phyloP scores from a whole-genome alignment of 2,888 invertebrate genomes.

The Empis stercorea region DNA sequence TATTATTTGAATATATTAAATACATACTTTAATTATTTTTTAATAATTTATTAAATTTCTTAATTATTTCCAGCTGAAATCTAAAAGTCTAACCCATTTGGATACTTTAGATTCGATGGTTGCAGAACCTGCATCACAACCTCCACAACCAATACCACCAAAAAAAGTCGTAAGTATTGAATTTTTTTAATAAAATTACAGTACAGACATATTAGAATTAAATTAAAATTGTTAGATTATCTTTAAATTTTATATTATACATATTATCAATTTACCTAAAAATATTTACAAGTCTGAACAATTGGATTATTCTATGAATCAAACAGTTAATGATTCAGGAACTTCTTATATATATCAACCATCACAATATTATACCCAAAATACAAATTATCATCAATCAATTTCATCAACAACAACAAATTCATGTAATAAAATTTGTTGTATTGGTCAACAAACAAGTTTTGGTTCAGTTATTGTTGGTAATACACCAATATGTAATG shows the following conservation, averaged over 20 bases:
- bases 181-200: no score
- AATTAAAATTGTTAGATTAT: no score
- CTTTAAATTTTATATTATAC: no score
- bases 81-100: constrained; percentile 58
- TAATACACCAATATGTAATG: neutral
- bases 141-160: neutral
- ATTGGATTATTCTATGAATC: constrained; percentile 12
- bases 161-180: constrained; percentile 12
- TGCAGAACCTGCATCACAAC: constrained; percentile 14
- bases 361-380: constrained; percentile 4
- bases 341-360: neutral
- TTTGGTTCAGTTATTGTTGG: neutral
- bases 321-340: neutral
- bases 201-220: no score
- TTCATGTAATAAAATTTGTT: constrained; percentile 19
- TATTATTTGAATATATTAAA: neutral
- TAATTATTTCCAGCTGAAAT: constrained; percentile 48
- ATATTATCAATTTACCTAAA: constrained; percentile 6
- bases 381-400: constrained; percentile 11
- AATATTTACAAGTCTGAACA: constrained; percentile 17
- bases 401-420: constrained; percentile 8
- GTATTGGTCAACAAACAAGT: constrained; percentile 10
- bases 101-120: constrained; percentile 47
- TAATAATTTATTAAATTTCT: neutral
- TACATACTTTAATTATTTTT: constrained; percentile 5